Base-by-base conservation (phyloP, 2,113 vertebrate species). In the Brachypteracias leptosomus region DNA sequence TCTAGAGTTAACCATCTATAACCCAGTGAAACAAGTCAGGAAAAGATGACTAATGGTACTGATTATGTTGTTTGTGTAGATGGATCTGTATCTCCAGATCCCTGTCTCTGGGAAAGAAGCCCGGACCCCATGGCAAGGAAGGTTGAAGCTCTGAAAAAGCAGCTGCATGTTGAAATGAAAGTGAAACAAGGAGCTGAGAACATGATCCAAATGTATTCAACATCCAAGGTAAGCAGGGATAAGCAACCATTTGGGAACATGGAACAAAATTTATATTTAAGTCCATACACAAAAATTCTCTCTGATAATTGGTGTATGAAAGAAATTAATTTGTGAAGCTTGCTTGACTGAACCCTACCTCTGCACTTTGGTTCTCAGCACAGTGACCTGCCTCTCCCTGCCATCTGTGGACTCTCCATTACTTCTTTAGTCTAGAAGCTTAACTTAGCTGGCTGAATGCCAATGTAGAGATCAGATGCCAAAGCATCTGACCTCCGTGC, bases 161-260 rank as follows among this genome's bases (percentile, higher is more conserved):
- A 99, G 97, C 98, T 99, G 42, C 99, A 99, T 21, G 98, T 99
- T 75, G 99, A 99, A 96, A 98, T 98, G 86, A 99, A 99, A 93
- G 99, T 99, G n/a, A 99, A 98, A 72, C 99, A 99, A 96, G 99
- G 99, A 15, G 99, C 99, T 0, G 99, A 99, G 97, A 99, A 99
- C 88, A 99, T 99, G 97, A 99, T 99, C 67, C 99, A 99, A 88
- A 99, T 98, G 15, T 99, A 98, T 68, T 98, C 98, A 73, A 95
- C 98, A 10, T 97, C 98, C 38, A 99, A 99, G 98, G 99, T 99
- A 72, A 97, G 65, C 25, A 68, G 63, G 40, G 90, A 74, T 63
- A 59, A 94, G n/a, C 31, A 80, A 36, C 40, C 31, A 11, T 80
- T 65, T 82, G 58, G 63, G 72, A 88, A 61, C 10, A 28, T 38